Evolutionary conservation across 2,888 invertebrate species (phyloP), one percentile per base, ranked within the genome.

Genomic region (Epirrita christyi): DNA sequence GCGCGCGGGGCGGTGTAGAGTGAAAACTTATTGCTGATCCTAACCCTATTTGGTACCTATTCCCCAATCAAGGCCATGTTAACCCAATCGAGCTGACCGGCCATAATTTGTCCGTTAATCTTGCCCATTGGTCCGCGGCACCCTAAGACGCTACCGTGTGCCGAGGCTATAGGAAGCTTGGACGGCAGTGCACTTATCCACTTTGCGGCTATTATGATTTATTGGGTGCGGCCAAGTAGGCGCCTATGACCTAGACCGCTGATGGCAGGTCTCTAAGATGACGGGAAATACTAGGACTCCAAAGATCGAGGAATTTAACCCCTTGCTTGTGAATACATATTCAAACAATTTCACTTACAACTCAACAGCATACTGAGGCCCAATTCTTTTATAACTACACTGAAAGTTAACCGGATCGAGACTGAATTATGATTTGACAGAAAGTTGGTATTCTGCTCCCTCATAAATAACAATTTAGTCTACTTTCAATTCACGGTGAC

Each of bases 181-280:
- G 78, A 73, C 74, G 72, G 67, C 75, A 36, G 78, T 83, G 83
- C 85, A 86, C 84, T 91, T 91, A 91, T 91, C 82, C 91, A 91
- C 89, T 91, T 90, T 80, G 77, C 66, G 64, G 77, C 86, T 82
- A 91, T 91, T 90, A 89, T 85, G 88, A 90, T 90, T 88, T 89
- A 91, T 89, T 86, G 85, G 63, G 81, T 75, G 70, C 68, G 76
- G 67, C 72, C 75, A 76, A 80, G 81, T 73, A 84, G 81, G 83
- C 84, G 85, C 85, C 83, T 81, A 76, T 80, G 84, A 83, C 88
- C 86, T 88, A 85, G 87, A 86, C 88, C 88, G 80, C 45, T 44
- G 42, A 42, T 43, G 44, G 28, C 14, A 40, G 14, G 2, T 32
- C 32, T 38, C 13, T 21, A 6, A 29, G 6, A 40, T 42, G 42